Percentiles rank a stretch among this genome's conserved stretches.
These are phyloP conservation scores for Gastrophysa polygoni DNA, from an alignment of 2,888 invertebrate genomes.

Conservation along the genomic window DNA sequence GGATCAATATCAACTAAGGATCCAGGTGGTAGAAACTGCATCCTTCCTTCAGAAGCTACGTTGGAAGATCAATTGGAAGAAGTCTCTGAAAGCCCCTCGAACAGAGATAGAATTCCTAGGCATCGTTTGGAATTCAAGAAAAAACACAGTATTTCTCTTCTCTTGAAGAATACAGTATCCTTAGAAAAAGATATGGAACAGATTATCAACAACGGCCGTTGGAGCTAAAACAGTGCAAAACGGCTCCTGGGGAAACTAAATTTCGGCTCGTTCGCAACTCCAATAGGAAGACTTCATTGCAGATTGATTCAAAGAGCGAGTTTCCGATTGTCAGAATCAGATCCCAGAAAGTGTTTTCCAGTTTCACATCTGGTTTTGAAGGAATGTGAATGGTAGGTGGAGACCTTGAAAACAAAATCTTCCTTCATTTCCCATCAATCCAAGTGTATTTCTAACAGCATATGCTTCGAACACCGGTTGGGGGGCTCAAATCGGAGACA, in stretches of 20 bases:
- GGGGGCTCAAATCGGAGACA: slow-evolving; percentile 26
- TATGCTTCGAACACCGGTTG: slow-evolving; percentile 30
- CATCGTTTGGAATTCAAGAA: slow-evolving; percentile 1
- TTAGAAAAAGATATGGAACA: neutral
- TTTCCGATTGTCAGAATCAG: neutral
- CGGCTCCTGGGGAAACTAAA: slow-evolving; percentile 19
- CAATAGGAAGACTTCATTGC: slow-evolving; percentile 5
- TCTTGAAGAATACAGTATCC: neutral
- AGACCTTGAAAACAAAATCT: slow-evolving; percentile 12
- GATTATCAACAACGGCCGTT: neutral
- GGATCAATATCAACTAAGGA: neutral
- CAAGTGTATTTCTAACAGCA: slow-evolving; percentile 28
- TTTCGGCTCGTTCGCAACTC: slow-evolving; percentile 16
- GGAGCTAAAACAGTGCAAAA: slow-evolving; percentile 22
- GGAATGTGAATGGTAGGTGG: slow-evolving; percentile 25
- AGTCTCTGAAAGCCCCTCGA: slow-evolving; percentile 1
- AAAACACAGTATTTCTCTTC: slow-evolving; percentile 3
- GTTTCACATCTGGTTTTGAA: neutral
- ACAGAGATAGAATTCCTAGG: slow-evolving; percentile 14
- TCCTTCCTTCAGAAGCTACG: neutral
- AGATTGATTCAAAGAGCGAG: slow-evolving; percentile 1
- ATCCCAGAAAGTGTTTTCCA: neutral
- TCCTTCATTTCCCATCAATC: slow-evolving; percentile 18
- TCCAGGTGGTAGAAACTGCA: neutral
- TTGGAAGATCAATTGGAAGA: slow-evolving; percentile 16